Base-by-base conservation (phyloP, 2,797 vertebrate genomes). In the Urophycis tenuis region DNA sequence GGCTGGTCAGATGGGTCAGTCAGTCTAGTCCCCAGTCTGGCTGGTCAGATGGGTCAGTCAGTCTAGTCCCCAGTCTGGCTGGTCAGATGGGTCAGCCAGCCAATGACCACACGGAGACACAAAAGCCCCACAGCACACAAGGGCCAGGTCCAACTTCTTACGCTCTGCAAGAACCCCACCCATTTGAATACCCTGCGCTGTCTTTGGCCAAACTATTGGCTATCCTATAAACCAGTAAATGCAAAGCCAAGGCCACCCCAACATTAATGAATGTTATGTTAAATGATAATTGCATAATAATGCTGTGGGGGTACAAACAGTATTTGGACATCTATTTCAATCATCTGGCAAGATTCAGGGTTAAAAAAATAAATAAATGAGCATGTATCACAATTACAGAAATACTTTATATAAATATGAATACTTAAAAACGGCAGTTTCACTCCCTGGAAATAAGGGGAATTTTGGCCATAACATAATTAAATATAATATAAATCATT, bases 281-380 rank as follows among this genome's bases (percentile, higher is more conserved):
- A 14, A 45, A 45, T 45, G 10, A 45, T 17, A 45, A 45, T 45
- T 76, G 67, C 78, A 81, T 76, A 82, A 53, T 78, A 73, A 83
- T 75, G 30, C 11, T 25, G 64, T 69, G 29, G 25, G 64, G 8
- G 9, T 29, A 69, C n/a, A 30, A 11, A 69, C 25, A 29, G 64
- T 30, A 69, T 69, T 53, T 14, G 45, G 45, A 36, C 7, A 7
- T 36, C 36, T 36, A 36, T 34, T 7, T 7, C 45, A 53, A 53
- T 53, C 45, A 53, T 22, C 17, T 53, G 45, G 45, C 19, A 53
- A 53, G 45, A 53, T 53, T 45, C 41, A 45, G 12, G 4, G 41
- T 45, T 53, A 22, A 53, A 53, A 53, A 0, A 53, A 5, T 53
- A 3, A 53, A 53, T 22, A 53, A 53, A 53, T 53, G 3, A 53